Evolutionary conservation across 2,113 vertebrate species (phyloP).

Genomic region (Syngnathoides biaculeatus): DNA sequence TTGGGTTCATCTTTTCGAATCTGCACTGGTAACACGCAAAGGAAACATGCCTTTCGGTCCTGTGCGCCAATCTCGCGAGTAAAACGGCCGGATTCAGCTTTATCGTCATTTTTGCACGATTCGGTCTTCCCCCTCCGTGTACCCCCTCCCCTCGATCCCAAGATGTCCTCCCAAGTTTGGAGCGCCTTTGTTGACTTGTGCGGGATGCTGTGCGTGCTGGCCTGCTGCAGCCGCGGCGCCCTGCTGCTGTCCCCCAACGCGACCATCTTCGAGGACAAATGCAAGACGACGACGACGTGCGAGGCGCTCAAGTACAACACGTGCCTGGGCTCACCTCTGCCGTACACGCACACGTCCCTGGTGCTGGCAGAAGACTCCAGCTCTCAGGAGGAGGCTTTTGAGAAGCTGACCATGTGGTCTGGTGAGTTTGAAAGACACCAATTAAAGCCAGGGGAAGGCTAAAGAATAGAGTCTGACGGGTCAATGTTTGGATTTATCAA

Average conservation of each 20-base stretch:
- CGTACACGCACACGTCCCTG: slow-evolving; percentile 87
- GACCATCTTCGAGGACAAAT: slow-evolving; percentile 74
- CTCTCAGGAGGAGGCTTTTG: slow-evolving; percentile 84
- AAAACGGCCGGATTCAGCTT: background rate
- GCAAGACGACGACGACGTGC: slow-evolving; percentile 81
- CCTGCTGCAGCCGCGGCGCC: slow-evolving; percentile 37
- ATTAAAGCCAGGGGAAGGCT: background rate
- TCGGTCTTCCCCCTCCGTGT: background rate
- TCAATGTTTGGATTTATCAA: background rate
- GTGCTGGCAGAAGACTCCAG: slow-evolving; percentile 84
- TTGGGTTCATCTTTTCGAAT: background rate
- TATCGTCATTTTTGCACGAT: slow-evolving; percentile 15
- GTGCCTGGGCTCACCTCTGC: slow-evolving; percentile 85
- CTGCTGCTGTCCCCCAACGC: slow-evolving; percentile 59
- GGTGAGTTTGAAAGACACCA: slow-evolving; percentile 68
- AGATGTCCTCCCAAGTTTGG: slow-evolving; percentile 74
- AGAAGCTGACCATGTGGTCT: slow-evolving; percentile 90
- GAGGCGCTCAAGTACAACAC: slow-evolving; percentile 81
- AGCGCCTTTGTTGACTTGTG: slow-evolving; percentile 69
- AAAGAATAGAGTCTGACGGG: background rate
- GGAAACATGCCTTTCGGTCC: background rate
- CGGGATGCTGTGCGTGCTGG: slow-evolving; percentile 67
- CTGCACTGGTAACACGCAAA: background rate
- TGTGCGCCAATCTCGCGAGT: background rate
- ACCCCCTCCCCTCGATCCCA: slow-evolving; percentile 37